Conservation (phyloP, 2,888 invertebrate species). For the Diogma glabrata region DNA sequence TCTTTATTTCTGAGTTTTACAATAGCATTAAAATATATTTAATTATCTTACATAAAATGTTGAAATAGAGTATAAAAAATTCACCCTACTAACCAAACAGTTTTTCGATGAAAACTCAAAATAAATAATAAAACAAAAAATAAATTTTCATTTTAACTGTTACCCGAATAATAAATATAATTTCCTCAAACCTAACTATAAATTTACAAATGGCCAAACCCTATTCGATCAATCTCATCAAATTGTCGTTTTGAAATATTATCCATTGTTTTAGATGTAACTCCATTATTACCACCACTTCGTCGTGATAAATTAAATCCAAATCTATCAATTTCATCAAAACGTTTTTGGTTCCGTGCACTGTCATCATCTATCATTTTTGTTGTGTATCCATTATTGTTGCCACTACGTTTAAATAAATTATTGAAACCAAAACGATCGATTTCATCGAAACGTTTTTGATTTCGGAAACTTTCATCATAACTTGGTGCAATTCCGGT, state of each 20-base stretch:
- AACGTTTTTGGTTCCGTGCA: neutral
- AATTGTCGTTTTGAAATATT: slow-evolving; percentile 8
- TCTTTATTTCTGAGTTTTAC: no score
- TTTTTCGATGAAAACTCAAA: no score
- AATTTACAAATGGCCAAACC: no score
- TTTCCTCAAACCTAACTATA: no score
- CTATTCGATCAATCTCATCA: slow-evolving; percentile 14
- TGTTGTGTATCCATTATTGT: neutral
- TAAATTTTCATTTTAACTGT: no score
- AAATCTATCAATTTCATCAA: neutral
- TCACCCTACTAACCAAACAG: no score
- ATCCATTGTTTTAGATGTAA: no score
- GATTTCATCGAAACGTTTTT: slow-evolving; percentile 17
- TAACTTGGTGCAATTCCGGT: slow-evolving; percentile 10
- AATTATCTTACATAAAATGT: no score
- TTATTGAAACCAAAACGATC: slow-evolving; percentile 16
- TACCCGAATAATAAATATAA: no score
- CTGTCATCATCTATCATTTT: neutral
- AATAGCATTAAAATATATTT: no score
- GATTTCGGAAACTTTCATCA: neutral
- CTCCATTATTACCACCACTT: neutral
- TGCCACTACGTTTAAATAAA: neutral
- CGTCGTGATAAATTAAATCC: neutral
- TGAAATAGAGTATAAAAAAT: no score
- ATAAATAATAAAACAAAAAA: no score